These are phyloP conservation scores for Pantherophis guttatus DNA, from an alignment of 2,113 vertebrate species.

Conservation along the genomic window DNA sequence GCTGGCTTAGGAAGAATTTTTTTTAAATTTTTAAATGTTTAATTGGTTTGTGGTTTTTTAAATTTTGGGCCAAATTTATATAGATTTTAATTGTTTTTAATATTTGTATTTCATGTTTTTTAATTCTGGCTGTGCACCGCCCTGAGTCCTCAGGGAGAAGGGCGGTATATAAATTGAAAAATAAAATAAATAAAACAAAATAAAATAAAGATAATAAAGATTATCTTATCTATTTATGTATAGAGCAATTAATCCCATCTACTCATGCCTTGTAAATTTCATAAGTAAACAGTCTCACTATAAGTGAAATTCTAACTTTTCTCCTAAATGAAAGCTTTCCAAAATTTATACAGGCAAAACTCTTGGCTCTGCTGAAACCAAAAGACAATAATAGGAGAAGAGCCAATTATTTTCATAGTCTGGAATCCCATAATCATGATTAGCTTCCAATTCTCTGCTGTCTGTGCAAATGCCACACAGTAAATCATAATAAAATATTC, in stretches of 20 bases:
- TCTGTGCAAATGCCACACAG: conserved; percentile 18
- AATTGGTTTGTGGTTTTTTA: too few species aligned
- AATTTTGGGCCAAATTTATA: too few species aligned
- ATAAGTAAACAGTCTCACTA: background rate
- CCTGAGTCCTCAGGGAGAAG: too few species aligned
- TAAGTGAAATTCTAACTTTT: background rate
- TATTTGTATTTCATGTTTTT: too few species aligned
- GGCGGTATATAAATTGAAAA: too few species aligned
- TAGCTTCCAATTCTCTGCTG: background rate
- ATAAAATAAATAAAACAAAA: too few species aligned
- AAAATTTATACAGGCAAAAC: background rate
- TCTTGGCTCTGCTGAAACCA: background rate
- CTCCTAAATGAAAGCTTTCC: background rate
- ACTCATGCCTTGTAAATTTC: background rate
- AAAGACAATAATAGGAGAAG: background rate
- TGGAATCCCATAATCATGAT: background rate
- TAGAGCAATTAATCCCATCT: background rate
- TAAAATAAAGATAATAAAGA: too few species aligned
- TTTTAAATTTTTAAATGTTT: too few species aligned
- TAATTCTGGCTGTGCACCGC: too few species aligned
- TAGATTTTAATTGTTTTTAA: too few species aligned
- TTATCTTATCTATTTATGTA: background rate
- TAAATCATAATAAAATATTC: conserved; percentile 16
- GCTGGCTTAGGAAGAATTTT: too few species aligned
- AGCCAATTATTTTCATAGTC: background rate